phyloP scores from a whole-genome alignment of 2,888 invertebrate species.

The Margaritifera margaritifera region DNA sequence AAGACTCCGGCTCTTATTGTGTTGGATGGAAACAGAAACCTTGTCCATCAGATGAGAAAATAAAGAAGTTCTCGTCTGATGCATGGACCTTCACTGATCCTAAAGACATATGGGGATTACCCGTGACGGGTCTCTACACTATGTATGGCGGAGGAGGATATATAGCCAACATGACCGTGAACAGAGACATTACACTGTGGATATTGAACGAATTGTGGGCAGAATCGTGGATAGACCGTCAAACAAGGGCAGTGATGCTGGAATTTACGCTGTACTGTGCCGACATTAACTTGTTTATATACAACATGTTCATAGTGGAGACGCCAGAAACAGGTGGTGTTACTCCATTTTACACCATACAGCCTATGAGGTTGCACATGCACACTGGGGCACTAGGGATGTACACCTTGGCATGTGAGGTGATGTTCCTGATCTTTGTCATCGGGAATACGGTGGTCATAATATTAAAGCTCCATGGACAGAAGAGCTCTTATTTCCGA shows the following conservation, averaged over 20 bases:
- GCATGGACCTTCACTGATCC: slow-evolving; percentile 54
- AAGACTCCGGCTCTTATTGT: slow-evolving; percentile 45
- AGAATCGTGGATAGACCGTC: slow-evolving; percentile 57
- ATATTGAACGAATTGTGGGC: slow-evolving; percentile 45
- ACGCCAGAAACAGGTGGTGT: slow-evolving; percentile 62
- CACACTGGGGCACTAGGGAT: slow-evolving; percentile 41
- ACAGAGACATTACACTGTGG: slow-evolving; percentile 40
- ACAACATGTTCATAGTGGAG: slow-evolving; percentile 56
- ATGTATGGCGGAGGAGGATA: slow-evolving; percentile 61
- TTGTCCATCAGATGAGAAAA: slow-evolving; percentile 33
- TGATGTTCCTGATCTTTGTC: slow-evolving; percentile 41
- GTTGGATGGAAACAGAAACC: slow-evolving; percentile 37
- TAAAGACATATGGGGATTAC: slow-evolving; percentile 48
- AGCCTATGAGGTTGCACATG: slow-evolving; percentile 46
- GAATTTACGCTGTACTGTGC: slow-evolving; percentile 62
- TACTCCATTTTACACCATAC: slow-evolving; percentile 44
- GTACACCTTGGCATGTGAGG: slow-evolving; percentile 46
- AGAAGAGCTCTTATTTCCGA: slow-evolving; percentile 36
- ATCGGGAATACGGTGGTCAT: slow-evolving; percentile 35
- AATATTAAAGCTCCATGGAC: slow-evolving; percentile 30
- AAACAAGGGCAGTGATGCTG: slow-evolving; percentile 56
- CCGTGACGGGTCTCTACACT: slow-evolving; percentile 42
- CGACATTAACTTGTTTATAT: slow-evolving; percentile 59
- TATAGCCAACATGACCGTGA: slow-evolving; percentile 53
- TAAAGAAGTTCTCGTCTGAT: slow-evolving; percentile 37